A percentile compares a stretch with the other conserved stretches of the same genome.
phyloP scores from a whole-genome alignment of 2,888 invertebrate genomes.

The Odontocolon sp. region DNA sequence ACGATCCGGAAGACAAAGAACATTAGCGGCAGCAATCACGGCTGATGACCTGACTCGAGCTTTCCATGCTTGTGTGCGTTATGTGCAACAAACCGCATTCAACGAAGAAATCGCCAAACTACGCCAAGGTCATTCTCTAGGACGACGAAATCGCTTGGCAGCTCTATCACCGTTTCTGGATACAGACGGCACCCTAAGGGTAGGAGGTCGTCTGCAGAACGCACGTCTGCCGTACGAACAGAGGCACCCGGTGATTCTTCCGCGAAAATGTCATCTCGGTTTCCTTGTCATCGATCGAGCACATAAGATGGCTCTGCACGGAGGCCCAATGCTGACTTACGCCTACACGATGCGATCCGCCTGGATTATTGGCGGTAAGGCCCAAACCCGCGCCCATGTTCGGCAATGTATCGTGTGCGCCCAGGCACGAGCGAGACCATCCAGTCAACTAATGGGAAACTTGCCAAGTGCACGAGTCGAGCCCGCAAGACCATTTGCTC shows the following conservation, averaged over 20 bases:
- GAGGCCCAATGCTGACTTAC: slow-evolving; percentile 27
- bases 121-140: too few relatives aligned
- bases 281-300: slow-evolving; percentile 21
- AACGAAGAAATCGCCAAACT: slow-evolving; percentile 54
- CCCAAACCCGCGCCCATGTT: too few relatives aligned
- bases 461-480: neutral
- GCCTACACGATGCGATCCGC: slow-evolving; percentile 4
- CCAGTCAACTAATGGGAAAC: neutral
- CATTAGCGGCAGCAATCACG: too few relatives aligned
- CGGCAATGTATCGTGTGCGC: slow-evolving; percentile 54
- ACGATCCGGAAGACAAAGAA: too few relatives aligned
- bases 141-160: too few relatives aligned
- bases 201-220: slow-evolving; percentile 37
- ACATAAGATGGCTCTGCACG: slow-evolving; percentile 31
- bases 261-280: neutral
- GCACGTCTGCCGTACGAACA: slow-evolving; percentile 1
- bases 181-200: neutral
- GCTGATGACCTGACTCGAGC: too few relatives aligned
- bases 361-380: slow-evolving; percentile 41
- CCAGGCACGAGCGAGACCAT: neutral
- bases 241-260: slow-evolving; percentile 40
- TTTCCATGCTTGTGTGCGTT: too few relatives aligned
- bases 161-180: slow-evolving; percentile 39
- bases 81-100: too few relatives aligned
- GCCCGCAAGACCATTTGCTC: neutral